These are phyloP conservation scores for Aphodius granarius DNA, from an alignment of 2,888 invertebrate genomes.

Conservation along the genomic window DNA sequence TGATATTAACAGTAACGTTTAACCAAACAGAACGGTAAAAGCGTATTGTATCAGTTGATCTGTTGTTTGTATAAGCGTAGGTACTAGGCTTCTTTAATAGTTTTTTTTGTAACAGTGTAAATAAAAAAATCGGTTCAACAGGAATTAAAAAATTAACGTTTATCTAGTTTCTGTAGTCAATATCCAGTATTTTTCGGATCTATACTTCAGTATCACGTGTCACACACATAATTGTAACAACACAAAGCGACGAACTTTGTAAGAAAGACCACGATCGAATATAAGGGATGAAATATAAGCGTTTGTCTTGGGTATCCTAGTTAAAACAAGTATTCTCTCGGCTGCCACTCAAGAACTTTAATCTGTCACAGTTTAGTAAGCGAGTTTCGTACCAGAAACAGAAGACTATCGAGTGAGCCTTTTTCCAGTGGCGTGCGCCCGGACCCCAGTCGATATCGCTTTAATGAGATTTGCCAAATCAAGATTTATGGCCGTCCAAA, in stretches of 20 bases:
- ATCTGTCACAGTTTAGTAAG: neutral
- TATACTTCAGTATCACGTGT: neutral
- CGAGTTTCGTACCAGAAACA: neutral
- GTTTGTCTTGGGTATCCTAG: neutral
- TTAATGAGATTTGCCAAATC: constrained; percentile 13
- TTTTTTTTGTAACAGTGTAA: too few relatives aligned
- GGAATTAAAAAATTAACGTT: neutral
- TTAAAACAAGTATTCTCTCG: neutral
- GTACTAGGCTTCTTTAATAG: too few relatives aligned
- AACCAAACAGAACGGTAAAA: neutral
- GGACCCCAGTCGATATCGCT: constrained; percentile 5
- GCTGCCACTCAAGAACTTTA: neutral
- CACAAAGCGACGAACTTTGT: too few relatives aligned
- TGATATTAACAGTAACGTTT: neutral
- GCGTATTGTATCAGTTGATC: neutral
- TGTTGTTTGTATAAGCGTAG: neutral
- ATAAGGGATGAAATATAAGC: neutral
- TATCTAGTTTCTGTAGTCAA: neutral
- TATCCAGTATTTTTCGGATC: neutral
- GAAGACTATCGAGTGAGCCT: neutral
- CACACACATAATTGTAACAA: neutral
- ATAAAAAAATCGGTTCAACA: too few relatives aligned
- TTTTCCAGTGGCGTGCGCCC: neutral
- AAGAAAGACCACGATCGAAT: too few relatives aligned
- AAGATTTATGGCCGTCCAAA: constrained; percentile 5